Conservation (phyloP, 2,888 invertebrate genomes). For the Rhamnusium bicolor region DNA sequence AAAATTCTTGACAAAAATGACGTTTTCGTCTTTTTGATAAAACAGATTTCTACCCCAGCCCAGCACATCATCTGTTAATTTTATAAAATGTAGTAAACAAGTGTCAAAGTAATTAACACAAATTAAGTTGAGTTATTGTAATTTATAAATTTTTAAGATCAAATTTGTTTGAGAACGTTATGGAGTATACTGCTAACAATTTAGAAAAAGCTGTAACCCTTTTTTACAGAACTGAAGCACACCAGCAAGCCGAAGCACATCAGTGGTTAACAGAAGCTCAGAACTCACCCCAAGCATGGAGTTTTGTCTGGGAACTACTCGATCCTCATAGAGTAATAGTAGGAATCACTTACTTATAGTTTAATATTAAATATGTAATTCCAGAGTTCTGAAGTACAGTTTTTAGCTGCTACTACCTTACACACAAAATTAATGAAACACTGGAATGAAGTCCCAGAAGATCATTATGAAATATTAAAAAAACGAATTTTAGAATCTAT, state of each 20-base stretch:
- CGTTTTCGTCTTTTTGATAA: too few species aligned
- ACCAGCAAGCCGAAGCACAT: slow-evolving; percentile 85
- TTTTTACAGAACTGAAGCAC: slow-evolving; percentile 77
- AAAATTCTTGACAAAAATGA: too few species aligned
- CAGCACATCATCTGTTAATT: slow-evolving; percentile 24
- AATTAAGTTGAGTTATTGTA: slow-evolving; percentile 13
- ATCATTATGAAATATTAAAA: slow-evolving; percentile 84
- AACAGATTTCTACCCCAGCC: too few species aligned
- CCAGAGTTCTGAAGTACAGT: slow-evolving; percentile 90
- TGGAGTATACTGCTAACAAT: slow-evolving; percentile 79
- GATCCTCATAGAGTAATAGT: slow-evolving; percentile 82
- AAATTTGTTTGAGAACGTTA: slow-evolving; percentile 56
- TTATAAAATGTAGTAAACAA: slow-evolving; percentile 39
- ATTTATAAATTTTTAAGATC: slow-evolving; percentile 5
- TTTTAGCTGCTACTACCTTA: slow-evolving; percentile 93
- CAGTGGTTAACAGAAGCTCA: slow-evolving; percentile 91
- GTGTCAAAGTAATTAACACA: slow-evolving; percentile 27
- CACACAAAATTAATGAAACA: slow-evolving; percentile 90
- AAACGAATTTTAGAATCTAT: slow-evolving; percentile 85
- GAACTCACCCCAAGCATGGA: slow-evolving; percentile 91
- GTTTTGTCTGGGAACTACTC: slow-evolving; percentile 92
- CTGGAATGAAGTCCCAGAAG: slow-evolving; percentile 89
- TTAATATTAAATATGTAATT: neutral
- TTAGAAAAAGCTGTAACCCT: slow-evolving; percentile 80
- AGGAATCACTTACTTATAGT: slow-evolving; percentile 3